Evolutionary conservation across 2,888 invertebrate genomes (phyloP).

Genomic region (Syrista parreyssii): DNA sequence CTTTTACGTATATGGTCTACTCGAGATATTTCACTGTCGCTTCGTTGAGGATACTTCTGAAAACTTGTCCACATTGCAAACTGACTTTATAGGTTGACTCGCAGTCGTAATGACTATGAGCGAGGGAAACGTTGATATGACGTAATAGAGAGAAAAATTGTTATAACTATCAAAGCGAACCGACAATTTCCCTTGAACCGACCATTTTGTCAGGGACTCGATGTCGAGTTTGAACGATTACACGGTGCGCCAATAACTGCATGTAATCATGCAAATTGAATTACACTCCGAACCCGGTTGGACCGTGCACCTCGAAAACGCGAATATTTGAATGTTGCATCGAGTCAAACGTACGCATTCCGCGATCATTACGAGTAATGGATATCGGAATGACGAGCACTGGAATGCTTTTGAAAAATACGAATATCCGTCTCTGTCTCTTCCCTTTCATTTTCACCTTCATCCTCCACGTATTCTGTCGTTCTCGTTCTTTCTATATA

Average conservation of each 20-base stretch:
- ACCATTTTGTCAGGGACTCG: constrained; percentile 28
- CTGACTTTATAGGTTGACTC: neutral
- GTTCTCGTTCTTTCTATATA: neutral
- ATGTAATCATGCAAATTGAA: constrained; percentile 43
- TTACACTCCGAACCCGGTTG: constrained; percentile 15
- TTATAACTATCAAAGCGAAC: neutral
- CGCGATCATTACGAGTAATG: constrained; percentile 39
- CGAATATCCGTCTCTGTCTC: neutral
- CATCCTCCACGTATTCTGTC: neutral
- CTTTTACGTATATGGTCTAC: neutral
- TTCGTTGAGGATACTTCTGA: neutral
- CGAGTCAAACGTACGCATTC: constrained; percentile 34
- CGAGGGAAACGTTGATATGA: neutral
- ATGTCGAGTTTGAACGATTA: constrained; percentile 39
- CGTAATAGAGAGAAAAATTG: neutral
- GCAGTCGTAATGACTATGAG: neutral
- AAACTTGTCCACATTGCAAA: neutral
- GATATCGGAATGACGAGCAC: constrained; percentile 34
- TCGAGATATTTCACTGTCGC: neutral
- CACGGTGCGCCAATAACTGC: constrained; percentile 35
- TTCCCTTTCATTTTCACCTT: neutral
- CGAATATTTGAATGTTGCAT: constrained; percentile 28
- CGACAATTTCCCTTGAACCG: neutral
- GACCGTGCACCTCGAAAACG: neutral
- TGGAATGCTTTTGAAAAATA: constrained; percentile 5